Percentiles rank a stretch among this genome's conserved stretches.
Evolutionary conservation across 1,140 invertebrate genomes (phyloP).

Genomic region (Dendroctonus valens): DNA sequence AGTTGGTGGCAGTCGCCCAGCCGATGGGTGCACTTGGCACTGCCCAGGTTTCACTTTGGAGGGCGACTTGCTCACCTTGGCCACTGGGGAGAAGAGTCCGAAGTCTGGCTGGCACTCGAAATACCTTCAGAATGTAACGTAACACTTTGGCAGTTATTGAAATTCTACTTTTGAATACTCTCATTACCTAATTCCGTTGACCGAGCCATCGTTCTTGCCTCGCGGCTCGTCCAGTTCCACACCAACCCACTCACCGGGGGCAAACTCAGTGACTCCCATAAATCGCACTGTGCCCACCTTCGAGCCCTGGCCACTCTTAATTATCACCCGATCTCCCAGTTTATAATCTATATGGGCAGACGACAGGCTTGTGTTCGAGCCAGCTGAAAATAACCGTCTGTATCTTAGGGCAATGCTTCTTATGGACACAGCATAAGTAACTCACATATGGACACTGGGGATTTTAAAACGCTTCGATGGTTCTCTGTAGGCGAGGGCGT

Average conservation of each 20-base stretch:
- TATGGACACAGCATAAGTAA: neutral
- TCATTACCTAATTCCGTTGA: conserved; percentile 82
- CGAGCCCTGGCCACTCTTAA: conserved; percentile 80
- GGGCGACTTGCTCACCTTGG: conserved; percentile 82
- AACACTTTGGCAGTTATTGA: neutral
- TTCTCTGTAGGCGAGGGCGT: conserved; percentile 54
- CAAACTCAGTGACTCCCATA: conserved; percentile 85
- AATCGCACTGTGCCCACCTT: conserved; percentile 86
- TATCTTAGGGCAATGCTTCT: neutral
- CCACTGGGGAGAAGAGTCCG: conserved; percentile 88
- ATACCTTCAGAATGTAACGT: conserved; percentile 67
- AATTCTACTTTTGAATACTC: too few species aligned
- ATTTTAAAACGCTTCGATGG: conserved; percentile 50
- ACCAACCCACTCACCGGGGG: conserved; percentile 89
- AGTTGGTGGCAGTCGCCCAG: conserved; percentile 55
- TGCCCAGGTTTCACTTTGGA: conserved; percentile 67
- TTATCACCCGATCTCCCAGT: conserved; percentile 88
- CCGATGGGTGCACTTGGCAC: conserved; percentile 63
- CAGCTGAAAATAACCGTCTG: conserved; percentile 52
- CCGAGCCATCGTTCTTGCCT: conserved; percentile 95
- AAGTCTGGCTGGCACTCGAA: conserved; percentile 88
- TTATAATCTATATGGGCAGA: conserved; percentile 61
- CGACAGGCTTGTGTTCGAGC: conserved; percentile 61
- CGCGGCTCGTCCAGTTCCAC: conserved; percentile 90
- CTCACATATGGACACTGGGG: conserved; percentile 51